Evolutionary conservation across 1,140 invertebrate genomes (phyloP), one percentile per base, ranked within the genome.

Genomic region (Pseudachorutes palmiensis): DNA sequence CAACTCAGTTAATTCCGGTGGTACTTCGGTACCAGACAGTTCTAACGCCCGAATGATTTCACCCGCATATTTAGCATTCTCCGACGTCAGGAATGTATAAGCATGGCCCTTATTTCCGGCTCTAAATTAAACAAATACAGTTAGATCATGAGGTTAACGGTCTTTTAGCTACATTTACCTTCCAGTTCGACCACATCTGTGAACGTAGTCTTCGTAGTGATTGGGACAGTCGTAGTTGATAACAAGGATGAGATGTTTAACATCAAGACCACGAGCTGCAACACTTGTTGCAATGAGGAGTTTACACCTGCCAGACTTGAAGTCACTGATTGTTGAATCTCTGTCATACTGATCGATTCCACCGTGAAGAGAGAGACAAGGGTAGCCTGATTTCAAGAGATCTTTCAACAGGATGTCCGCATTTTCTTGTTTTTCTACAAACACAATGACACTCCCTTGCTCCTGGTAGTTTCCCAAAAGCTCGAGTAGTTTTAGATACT

Each of bases 181-280:
- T 1, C 90, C 90, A 0, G 90, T 92, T 57, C 90, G 83, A 49
- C 97, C 97, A 80, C 94, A 98, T 75, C 97, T 82, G 79, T 99
- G 97, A 12, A 99, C 97, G 79, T 99, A 99, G 80, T 99, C 97
- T 81, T 99, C 97, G 77, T 99, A 99, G 80, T 99, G 97, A 82
- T 99, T 99, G 0, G 97, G 97, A 77, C 95, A 98, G 80, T 99
- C 97, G 79, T 98, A 99, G 80, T 99, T 99, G 0, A 99, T 88
- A 1, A 99, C 97, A 1, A 99, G 80, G 72, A 98, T 96, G 1
- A 99, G 83, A 75, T 99, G 93, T 77, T 98, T 98, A 0, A 99
- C 97, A 80, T 99, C 97, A 5, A 99, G 81, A 0, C 97, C 97
- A 70, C 97, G 81, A 0, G 96, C 96, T 12, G 95, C 95, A 0